Base-by-base conservation (phyloP, 2,113 vertebrate genomes). In the Ptilorrhoa leucosticta region DNA sequence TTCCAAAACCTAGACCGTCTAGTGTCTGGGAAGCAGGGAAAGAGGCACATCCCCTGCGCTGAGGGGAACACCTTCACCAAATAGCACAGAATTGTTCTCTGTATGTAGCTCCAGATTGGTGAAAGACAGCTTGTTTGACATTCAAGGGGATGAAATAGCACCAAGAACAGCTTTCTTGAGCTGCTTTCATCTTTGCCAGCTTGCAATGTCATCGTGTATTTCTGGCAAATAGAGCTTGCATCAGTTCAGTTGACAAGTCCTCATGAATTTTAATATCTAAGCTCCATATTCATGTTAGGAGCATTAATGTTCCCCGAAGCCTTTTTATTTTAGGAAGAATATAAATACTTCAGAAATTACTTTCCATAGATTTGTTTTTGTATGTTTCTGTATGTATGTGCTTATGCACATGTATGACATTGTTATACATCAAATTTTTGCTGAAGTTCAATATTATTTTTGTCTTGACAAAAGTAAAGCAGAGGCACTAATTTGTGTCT, bases 191-290 rank as follows among this genome's bases (percentile, higher is more conserved):
- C 92, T 97, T 95, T 97, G 81, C 86, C 97, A 96, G 90, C 93
- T 98, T 98, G 95, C 96, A 95, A 13, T 97, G 97, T 97, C 96
- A 97, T 97, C 95, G 60, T 89, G 96, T 94, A 95, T 98, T 97
- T 98, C 65, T 88, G 93, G 95, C 97, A 98, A 98, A 97, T 85
- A 97, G 84, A 97, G 90, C 97, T 96, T 97, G 94, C 86, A 93
- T 97, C 93, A 97, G 96, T 96, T 97, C 84, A 92, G 94, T 97
- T 97, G 98, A 98, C 97, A 98, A 89, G 85, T 94, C 92, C 93
- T 97, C 86, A 97, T 98, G 97, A 98, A 98, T 98, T 98, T 98
- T 98, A 98, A 98, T 98, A 94, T 72, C 39, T 70, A 57, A 84
- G 85, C 85, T 98, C 85, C 89, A 96, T 97, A 98, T 97, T 97